Conservation (phyloP, 1,140 invertebrate genomes). For the Antheraea pernyi region DNA sequence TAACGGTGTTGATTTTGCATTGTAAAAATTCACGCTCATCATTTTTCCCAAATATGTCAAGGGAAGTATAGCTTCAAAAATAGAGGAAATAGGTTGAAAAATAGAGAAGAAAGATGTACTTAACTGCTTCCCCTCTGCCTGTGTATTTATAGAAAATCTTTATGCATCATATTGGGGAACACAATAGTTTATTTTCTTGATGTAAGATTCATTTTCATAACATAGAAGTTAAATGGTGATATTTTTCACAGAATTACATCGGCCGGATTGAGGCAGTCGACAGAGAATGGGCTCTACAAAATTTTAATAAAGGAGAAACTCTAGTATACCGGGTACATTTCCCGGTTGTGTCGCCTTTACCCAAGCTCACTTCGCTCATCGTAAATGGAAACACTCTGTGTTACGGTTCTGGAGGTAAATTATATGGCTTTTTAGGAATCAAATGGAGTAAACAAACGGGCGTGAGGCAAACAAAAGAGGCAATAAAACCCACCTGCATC, state of each 20-base stretch:
- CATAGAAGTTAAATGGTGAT: not conserved
- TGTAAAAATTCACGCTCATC: too few relatives aligned
- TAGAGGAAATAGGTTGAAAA: too few relatives aligned
- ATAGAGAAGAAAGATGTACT: too few relatives aligned
- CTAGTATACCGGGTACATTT: slow-evolving; percentile 51
- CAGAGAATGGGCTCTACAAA: slow-evolving; percentile 31
- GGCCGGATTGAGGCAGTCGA: slow-evolving; percentile 44
- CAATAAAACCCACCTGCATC: slow-evolving; percentile 23
- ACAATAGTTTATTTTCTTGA: too few relatives aligned
- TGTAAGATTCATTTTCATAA: not conserved
- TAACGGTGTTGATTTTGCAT: too few relatives aligned
- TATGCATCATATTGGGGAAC: too few relatives aligned
- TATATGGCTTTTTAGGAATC: not conserved
- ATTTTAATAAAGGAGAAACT: slow-evolving; percentile 40
- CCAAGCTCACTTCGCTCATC: slow-evolving; percentile 37
- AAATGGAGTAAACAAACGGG: too few relatives aligned
- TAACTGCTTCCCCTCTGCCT: too few relatives aligned
- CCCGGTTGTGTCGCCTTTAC: slow-evolving; percentile 51
- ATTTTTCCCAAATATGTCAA: too few relatives aligned
- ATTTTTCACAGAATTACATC: slow-evolving; percentile 50
- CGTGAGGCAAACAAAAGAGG: slow-evolving; percentile 10
- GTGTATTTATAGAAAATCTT: too few relatives aligned
- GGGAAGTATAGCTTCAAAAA: too few relatives aligned
- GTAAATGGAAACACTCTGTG: slow-evolving; percentile 52
- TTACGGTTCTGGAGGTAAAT: slow-evolving; percentile 49